Evolutionary conservation across 2,888 invertebrate species (phyloP), one percentile per base, ranked within the genome.

Genomic region (Brachynemurus nebulosus): DNA sequence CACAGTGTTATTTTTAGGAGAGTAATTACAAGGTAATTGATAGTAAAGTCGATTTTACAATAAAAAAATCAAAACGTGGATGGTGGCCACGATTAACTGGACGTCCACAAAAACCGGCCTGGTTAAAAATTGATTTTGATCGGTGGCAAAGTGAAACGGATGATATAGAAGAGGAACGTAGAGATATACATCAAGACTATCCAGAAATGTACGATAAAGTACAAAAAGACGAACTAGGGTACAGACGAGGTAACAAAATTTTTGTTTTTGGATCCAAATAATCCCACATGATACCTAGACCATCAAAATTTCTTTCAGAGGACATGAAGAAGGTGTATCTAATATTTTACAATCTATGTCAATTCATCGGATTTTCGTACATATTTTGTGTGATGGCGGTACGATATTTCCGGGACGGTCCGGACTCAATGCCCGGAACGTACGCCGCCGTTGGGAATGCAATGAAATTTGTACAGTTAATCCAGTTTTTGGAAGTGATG

Each of bases 101-200:
- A 8, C 78, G 82, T 48, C 80, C 82, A 1, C 79, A 83, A 54
- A 93, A 92, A 62, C 86, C 89, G 0, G 80, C 81, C 1, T 93
- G 92, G 93, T 65, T 95, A 4, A 91, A 90, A 75, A 79, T 92
- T 52, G 92, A 93, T 67, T 92, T 92, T 67, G 91, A 93, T 62
- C 75, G 84, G 45, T 91, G 92, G 84, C 79, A 80, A 55, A 77
- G 80, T 3, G 71, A 75, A 47, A 71, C 71, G 11, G 76, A 78
- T 45, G 79, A 76, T 35, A 77, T 79, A 8, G 78, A 81, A 35
- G 78, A 71, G 33, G 69, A 63, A 74, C 54, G 72, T 67, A 12
- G 81, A 34, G 80, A 88, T 60, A 68, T 88, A 9, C 74, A 78
- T 65, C 73, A 74, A 48, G 88, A 89, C 61, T 88, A 84, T 60